These are phyloP conservation scores for Pimephales promelas DNA, from an alignment of 2,113 vertebrate species.

Conservation along the genomic window DNA sequence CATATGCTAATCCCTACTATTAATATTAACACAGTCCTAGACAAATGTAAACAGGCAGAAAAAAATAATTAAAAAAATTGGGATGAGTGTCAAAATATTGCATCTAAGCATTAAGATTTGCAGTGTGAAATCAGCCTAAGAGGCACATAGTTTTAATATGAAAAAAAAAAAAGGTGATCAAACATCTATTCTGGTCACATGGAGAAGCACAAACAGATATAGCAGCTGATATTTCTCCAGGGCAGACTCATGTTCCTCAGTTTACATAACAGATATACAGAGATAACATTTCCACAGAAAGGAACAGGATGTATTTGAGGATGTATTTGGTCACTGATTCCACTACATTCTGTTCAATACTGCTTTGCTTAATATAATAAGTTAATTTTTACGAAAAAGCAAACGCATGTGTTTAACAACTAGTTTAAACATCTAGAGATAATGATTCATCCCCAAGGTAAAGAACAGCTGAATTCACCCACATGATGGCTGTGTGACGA, in stretches of 20 bases:
- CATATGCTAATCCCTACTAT: background rate
- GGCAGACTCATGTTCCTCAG: slow-evolving; percentile 27
- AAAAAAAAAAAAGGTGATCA: background rate
- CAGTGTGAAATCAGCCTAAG: background rate
- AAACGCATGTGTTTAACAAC: background rate
- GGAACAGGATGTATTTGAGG: slow-evolving; percentile 10
- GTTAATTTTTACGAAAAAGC: background rate
- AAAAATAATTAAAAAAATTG: background rate
- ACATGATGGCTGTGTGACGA: background rate
- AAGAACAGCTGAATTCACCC: background rate
- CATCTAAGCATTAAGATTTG: background rate
- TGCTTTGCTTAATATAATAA: slow-evolving; percentile 5
- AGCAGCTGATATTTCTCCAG: slow-evolving; percentile 20
- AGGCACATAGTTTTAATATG: background rate
- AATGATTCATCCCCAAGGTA: background rate
- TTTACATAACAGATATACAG: slow-evolving; percentile 27
- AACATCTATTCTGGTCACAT: slow-evolving; percentile 21
- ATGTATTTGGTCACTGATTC: background rate
- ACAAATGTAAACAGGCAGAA: background rate
- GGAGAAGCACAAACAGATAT: slow-evolving; percentile 34
- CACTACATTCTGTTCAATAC: slow-evolving; percentile 7
- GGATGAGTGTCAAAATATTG: background rate
- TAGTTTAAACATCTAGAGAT: slow-evolving; percentile 25
- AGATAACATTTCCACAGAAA: slow-evolving; percentile 24
- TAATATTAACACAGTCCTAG: background rate